Conservation (phyloP, 2,888 invertebrate genomes). For the Amiota mariae region DNA sequence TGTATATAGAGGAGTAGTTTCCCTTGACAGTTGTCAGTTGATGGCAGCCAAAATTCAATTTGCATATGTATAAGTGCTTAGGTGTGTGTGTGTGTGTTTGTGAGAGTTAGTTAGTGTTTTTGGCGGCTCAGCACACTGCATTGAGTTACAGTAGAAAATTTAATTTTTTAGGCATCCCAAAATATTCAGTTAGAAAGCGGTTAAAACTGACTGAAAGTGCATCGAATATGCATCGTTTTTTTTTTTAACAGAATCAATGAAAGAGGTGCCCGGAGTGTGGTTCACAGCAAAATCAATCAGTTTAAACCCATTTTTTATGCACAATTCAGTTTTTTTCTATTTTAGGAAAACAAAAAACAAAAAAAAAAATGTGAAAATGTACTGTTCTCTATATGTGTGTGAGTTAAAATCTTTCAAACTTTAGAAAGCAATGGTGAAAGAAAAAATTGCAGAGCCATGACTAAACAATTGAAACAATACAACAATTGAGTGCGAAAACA, state of each 20-base stretch:
- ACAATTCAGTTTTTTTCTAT: too few species aligned
- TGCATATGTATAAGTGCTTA: slow-evolving; percentile 19
- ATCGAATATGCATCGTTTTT: not conserved
- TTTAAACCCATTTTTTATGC: not conserved
- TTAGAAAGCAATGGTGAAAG: too few species aligned
- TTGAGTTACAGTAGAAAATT: not conserved
- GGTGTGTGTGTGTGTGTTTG: slow-evolving; percentile 28
- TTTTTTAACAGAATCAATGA: too few species aligned
- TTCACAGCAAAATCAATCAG: slow-evolving; percentile 10
- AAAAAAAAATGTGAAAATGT: too few species aligned
- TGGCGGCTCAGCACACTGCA: not conserved
- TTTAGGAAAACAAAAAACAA: too few species aligned
- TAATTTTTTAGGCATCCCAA: not conserved
- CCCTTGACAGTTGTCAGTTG: slow-evolving; percentile 25
- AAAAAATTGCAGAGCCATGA: not conserved
- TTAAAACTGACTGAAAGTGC: not conserved
- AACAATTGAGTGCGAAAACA: slow-evolving; percentile 47
- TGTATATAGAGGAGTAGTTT: not conserved
- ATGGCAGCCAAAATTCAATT: slow-evolving; percentile 19
- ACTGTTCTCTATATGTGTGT: too few species aligned
- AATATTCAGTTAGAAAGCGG: too few species aligned
- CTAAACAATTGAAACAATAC: slow-evolving; percentile 58
- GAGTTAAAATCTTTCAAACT: too few species aligned
- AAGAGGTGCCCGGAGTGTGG: not conserved
- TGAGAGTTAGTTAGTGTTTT: slow-evolving; percentile 33